Base-by-base conservation (phyloP, 2,113 vertebrate genomes). In the Strix aluco region DNA sequence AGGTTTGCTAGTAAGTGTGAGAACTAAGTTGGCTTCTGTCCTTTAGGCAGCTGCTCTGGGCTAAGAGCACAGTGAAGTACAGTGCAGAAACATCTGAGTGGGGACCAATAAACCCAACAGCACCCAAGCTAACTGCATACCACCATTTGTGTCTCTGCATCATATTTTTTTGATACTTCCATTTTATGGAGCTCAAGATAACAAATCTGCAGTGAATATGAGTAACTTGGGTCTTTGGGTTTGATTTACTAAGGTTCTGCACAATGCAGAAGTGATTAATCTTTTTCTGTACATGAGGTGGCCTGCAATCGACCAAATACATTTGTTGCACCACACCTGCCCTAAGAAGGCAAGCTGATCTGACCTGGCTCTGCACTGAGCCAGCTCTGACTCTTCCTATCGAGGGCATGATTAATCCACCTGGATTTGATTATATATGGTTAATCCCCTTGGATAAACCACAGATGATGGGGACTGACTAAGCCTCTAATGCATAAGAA, bases 391-490 rank as follows among this genome's bases (percentile, higher is more conserved):
- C 13, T 66, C 42, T 81, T 84, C 77, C 63, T 63, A 89, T 79
- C 44, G 72, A 95, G 93, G 73, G 18, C 95, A 96, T 27, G 71
- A 87, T 87, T 96, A 96, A 96, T 97, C 94, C 94, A 96, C 94
- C 93, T 95, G 83, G 73, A 92, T 94, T 94, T 96, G 89, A 92
- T 97, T 94, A 89, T 78, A 89, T 94, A 85, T 63, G 29, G 34
- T 94, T 97, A 97, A 97, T 96, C 91, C 72, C 21, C 40, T 63
- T 72, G 84, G 91, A 95, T 94, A 94, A 96, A 92, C 11, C 77
- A 79, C 25, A 71, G 77, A 92, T 84, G 77, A 94, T 85, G 73
- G 44, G 69, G 49, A 52, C 81, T 84, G 73, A 55, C 77, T 96
- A 95, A 97, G 66, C 71, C 71, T 20, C 32, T 73, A n/a, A 78